phyloP scores from a whole-genome alignment of 2,113 vertebrate genomes.

The Phrynosoma platyrhinos region DNA sequence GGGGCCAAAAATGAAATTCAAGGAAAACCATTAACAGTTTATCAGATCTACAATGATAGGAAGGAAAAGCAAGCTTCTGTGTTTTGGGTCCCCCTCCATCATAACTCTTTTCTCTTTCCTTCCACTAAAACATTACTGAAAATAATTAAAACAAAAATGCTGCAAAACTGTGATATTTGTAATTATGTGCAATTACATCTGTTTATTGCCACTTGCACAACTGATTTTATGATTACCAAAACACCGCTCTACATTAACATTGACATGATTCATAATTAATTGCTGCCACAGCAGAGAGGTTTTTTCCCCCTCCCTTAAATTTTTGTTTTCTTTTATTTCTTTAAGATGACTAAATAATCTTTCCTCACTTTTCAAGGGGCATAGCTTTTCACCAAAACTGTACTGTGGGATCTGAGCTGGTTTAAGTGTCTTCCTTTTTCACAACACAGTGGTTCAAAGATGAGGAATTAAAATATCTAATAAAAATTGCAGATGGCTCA shows the following conservation, averaged over 20 bases:
- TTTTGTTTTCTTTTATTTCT: background rate
- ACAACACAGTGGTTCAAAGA: background rate
- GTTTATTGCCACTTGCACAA: slow-evolving; percentile 16
- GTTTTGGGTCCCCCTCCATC: background rate
- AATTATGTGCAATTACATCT: slow-evolving; percentile 26
- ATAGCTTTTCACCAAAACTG: background rate
- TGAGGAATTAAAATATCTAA: background rate
- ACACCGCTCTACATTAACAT: background rate
- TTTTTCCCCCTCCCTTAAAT: background rate
- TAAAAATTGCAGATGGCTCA: background rate
- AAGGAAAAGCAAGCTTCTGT: background rate
- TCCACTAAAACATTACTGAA: background rate
- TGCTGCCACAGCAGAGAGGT: background rate
- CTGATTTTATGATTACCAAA: slow-evolving; percentile 17
- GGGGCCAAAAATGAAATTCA: background rate
- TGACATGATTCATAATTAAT: slow-evolving; percentile 20
- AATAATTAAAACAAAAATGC: slow-evolving; percentile 2
- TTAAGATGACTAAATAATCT: slow-evolving; percentile 1
- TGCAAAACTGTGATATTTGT: slow-evolving; percentile 16
- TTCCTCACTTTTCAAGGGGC: background rate
- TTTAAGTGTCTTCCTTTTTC: background rate
- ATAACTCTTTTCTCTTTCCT: background rate
- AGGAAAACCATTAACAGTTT: background rate
- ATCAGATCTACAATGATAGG: background rate
- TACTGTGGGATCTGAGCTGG: background rate